Base-by-base conservation (phyloP, 2,797 vertebrate species). In the Yasuhikotakia modesta region DNA sequence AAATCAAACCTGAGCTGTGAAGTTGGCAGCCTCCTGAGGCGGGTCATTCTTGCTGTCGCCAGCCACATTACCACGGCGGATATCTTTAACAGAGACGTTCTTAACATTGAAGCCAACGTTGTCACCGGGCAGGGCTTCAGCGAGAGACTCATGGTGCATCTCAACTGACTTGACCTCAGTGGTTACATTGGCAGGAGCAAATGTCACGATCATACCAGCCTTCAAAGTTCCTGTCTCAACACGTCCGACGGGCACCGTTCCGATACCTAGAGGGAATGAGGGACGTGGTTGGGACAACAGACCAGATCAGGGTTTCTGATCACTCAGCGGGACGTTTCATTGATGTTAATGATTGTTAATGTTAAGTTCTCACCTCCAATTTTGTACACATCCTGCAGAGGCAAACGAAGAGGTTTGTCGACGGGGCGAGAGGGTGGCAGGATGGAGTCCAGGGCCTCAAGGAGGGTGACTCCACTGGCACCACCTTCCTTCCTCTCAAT, bases 361-460 rank as follows among this genome's bases (percentile, higher is more conserved):
- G 22, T 43, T 30, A 24, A 22, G 67, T 30, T 73, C 85, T 83
- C 79, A 90, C 90, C 91, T 22, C 91, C 89, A 67, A 91, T 92
- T 70, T 93, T 92, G 85, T 92, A 91, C 30, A 88, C 91, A 30
- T 91, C 87, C 84, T 91, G 88, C 58, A 92, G 81, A 52, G 90
- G 89, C 39, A 92, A 89, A 60, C 87, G 82, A 2, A 92, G 90
- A 43, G 92, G 76, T 73, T 90, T 91, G 75, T 88, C 82, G 1
- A 86, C 90, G 80, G 90, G 90, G 11, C 90, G 87, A 39, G 53
- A 22, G 1, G 90, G 90, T 39, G 90, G 88, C 67, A 88, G 45
- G 58, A 91, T 91, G 58, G 85, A 81, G 80, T 91, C 90, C 74
- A 91, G 85, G 39, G 88, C 88, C 24, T 89, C 87, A 79, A 89